Evolutionary conservation across 2,113 vertebrate species (phyloP).

Genomic region (Cyanoderma ruficeps): DNA sequence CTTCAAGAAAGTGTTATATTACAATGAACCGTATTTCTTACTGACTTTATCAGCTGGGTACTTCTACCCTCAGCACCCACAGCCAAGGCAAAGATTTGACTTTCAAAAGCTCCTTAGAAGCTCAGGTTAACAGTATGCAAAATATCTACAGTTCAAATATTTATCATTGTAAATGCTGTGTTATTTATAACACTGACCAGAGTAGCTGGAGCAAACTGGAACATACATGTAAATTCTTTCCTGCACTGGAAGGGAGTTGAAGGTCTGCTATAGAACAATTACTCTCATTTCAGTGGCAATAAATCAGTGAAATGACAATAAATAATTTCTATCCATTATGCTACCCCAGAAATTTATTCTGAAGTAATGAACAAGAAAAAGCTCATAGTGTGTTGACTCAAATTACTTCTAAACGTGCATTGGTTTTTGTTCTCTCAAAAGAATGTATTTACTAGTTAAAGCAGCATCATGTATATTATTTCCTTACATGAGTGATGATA

Average conservation of each 20-base stretch:
- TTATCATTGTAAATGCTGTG: neutral
- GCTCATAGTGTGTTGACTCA: neutral
- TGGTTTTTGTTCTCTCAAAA: neutral
- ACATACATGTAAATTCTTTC: neutral
- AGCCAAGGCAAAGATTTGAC: neutral
- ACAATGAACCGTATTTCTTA: neutral
- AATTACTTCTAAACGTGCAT: neutral
- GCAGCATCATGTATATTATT: neutral
- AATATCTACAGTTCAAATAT: neutral
- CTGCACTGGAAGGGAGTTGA: neutral
- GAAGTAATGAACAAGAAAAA: neutral
- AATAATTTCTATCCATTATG: neutral
- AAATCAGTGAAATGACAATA: conserved; percentile 18
- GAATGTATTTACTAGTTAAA: neutral
- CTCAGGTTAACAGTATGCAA: neutral
- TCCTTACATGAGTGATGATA: neutral
- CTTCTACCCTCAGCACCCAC: neutral
- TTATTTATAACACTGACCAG: conserved; percentile 46
- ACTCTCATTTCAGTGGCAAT: neutral
- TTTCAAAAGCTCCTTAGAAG: conserved; percentile 28
- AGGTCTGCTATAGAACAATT: neutral
- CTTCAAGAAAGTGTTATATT: neutral
- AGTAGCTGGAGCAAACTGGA: neutral
- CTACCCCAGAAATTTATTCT: neutral
- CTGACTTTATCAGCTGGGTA: neutral